A percentile compares a stretch with the other conserved stretches of the same genome.
phyloP scores from a whole-genome alignment of 2,797 vertebrate genomes.

The Sparus aurata region DNA sequence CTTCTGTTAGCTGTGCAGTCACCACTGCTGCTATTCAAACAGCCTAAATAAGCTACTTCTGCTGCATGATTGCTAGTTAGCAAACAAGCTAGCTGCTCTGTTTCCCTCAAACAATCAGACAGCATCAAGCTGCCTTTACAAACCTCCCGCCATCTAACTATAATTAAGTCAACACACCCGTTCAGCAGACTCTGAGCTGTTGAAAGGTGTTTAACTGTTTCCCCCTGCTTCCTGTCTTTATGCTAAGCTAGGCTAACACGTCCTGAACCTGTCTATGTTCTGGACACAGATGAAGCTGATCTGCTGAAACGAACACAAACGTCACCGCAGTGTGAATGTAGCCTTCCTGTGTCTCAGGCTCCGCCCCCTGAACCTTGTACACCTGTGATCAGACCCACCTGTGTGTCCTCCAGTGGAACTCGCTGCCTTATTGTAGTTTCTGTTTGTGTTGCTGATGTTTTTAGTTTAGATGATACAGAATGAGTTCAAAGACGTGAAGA shows the following conservation, averaged over 20 bases:
- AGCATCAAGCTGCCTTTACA: no score
- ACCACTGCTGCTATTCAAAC: no score
- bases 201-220: no score
- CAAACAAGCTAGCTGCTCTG: not conserved
- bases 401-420: not conserved
- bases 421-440: not conserved
- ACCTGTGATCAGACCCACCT: slow-evolving; percentile 9
- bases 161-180: no score
- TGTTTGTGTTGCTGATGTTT: not conserved
- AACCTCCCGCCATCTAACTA: no score
- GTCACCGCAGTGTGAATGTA: not conserved
- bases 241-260: slow-evolving; percentile 15
- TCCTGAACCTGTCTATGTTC: not conserved
- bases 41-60: not conserved
- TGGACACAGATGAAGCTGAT: not conserved
- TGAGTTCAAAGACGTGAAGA: no score
- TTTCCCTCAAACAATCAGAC: not conserved
- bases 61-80: not conserved
- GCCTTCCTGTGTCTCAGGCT: slow-evolving; percentile 23
- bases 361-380: slow-evolving; percentile 13
- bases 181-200: no score
- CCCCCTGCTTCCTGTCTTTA: not conserved
- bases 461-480: not conserved
- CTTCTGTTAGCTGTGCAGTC: no score
- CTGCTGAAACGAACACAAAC: not conserved